Evolutionary conservation across 2,888 invertebrate genomes (phyloP).

Genomic region (Microchrysa polita): DNA sequence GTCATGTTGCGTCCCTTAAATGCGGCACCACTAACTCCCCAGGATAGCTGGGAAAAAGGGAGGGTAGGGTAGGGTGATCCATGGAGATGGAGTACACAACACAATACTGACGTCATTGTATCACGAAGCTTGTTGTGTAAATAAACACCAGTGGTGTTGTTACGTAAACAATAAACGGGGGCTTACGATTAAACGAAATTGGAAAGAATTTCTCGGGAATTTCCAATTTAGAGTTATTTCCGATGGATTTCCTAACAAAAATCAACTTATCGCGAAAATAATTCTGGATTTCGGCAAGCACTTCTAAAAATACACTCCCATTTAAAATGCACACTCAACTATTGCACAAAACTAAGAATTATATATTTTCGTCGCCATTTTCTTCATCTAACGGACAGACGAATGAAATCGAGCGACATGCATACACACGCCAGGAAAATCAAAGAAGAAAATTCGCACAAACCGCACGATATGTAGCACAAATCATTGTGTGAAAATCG

Average conservation of each 20-base stretch:
- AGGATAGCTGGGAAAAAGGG: background rate
- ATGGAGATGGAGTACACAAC: slow-evolving; percentile 7
- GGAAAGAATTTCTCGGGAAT: background rate
- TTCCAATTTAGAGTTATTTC: background rate
- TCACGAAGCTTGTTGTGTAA: slow-evolving; percentile 49
- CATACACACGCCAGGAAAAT: slow-evolving; percentile 26
- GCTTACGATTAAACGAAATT: background rate
- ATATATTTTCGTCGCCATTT: slow-evolving; percentile 33
- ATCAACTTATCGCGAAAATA: background rate
- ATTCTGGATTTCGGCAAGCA: background rate
- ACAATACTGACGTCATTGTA: slow-evolving; percentile 37
- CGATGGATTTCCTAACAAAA: background rate
- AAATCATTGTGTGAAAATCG: slow-evolving; percentile 25
- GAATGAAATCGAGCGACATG: slow-evolving; percentile 9
- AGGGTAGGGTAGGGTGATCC: too few species aligned
- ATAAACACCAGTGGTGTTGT: slow-evolving; percentile 52
- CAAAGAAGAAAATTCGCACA: slow-evolving; percentile 27
- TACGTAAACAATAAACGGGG: slow-evolving; percentile 47
- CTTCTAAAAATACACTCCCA: background rate
- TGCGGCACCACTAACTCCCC: background rate
- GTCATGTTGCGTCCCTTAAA: background rate
- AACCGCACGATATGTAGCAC: background rate
- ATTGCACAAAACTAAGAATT: slow-evolving; percentile 7
- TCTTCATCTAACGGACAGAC: slow-evolving; percentile 33
- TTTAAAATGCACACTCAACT: background rate